Base-by-base conservation (phyloP, 2,113 vertebrate genomes). In the Panthera leo region DNA sequence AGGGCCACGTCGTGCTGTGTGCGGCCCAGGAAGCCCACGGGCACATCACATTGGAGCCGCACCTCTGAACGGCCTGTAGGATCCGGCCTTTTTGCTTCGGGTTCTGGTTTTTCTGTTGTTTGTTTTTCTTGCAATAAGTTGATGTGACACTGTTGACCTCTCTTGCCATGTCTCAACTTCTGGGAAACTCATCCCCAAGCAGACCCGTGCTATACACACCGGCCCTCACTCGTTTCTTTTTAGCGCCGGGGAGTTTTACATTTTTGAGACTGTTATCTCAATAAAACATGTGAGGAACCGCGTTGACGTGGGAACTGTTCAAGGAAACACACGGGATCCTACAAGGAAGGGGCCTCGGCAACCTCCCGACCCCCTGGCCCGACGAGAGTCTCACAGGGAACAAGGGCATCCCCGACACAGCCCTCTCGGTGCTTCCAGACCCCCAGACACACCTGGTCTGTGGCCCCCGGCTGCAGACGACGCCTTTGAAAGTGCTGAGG, bases 131-230 rank as follows among this genome's bases (percentile, higher is more conserved):
- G 27, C 53, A 29, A 4, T 19, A 27, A 11, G 27, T 55, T 12
- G 31, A 12, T 2, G 2, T 13, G 10, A 23, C n/a, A 10, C 18
- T 5, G 0, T 5, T 11, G 19, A 16, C 16, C 45, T n/a, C 15
- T 39, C n/a, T 34, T 58, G 3, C 18, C 9, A 1, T 21, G 19
- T 21, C 0, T 63, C 80, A 14, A 6, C 23, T 29, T 8, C 68
- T 4, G 53, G 76, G 67, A 53, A 63, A 18, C 39, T 29, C 34
- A 21, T 23, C 27, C 48, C 9, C 51, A 34, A 2, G 15, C 7
- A 36, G 48, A 0, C 3, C 58, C 34, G 12, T 1, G 0, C 14
- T 36, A 3, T 31, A 5, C 23, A 14, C 25, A 2, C 5, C 0
- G 1, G 23, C 12, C n/a, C 87, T 61, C 15, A 29, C 39, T 68